Conservation (phyloP, 2,113 vertebrate genomes). For the Argyrosomus japonicus region DNA sequence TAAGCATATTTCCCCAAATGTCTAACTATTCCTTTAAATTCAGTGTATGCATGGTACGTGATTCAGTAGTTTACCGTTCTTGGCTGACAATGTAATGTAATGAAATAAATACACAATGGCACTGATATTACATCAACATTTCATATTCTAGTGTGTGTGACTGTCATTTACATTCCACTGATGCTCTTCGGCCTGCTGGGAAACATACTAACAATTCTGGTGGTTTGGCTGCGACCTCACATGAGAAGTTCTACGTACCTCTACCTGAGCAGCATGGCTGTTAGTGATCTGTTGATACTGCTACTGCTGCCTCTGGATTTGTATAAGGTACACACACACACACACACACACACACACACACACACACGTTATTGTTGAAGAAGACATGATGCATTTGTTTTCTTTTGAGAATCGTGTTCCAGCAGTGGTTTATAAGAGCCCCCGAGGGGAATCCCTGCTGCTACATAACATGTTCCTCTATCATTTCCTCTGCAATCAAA, state of each 20-base stretch:
- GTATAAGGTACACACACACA: conserved; percentile 79
- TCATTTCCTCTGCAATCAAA: conserved; percentile 13
- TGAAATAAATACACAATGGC: neutral
- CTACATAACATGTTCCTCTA: conserved; percentile 26
- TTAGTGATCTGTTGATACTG: conserved; percentile 85
- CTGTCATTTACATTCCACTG: conserved; percentile 79
- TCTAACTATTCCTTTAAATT: neutral
- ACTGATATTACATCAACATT: conserved; percentile 16
- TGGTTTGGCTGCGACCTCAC: conserved; percentile 84
- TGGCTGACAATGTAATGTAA: neutral
- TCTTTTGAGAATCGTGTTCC: neutral
- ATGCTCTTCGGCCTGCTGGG: conserved; percentile 83
- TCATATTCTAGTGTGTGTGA: conserved; percentile 72
- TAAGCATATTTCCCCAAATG: neutral
- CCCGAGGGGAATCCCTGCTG: conserved; percentile 32
- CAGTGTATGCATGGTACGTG: no score
- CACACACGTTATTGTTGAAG: neutral
- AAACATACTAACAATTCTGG: conserved; percentile 84
- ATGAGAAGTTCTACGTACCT: conserved; percentile 87
- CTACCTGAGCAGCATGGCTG: conserved; percentile 87
- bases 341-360: conserved; percentile 1
- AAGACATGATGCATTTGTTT: neutral
- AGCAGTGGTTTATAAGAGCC: neutral
- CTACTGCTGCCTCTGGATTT: conserved; percentile 85
- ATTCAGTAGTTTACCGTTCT: no score